Evolutionary conservation across 2,888 invertebrate genomes (phyloP).

Genomic region (Geotrupes spiniger): DNA sequence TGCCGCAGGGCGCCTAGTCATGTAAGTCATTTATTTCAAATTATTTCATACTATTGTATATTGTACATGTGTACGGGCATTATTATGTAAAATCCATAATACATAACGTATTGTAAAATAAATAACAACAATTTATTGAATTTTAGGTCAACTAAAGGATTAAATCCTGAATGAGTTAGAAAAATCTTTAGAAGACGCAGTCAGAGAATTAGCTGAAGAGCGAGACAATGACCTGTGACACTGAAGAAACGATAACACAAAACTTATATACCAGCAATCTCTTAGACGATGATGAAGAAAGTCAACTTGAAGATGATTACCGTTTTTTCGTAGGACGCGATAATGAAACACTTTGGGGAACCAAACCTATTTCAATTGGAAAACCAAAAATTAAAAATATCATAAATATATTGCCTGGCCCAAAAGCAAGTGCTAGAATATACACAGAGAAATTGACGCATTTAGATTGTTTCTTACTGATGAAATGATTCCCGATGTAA

Average conservation of each 20-base stretch:
- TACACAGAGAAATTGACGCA: too few species aligned
- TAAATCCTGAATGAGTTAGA: slow-evolving; percentile 13
- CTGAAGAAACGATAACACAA: slow-evolving; percentile 6
- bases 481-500: too few species aligned
- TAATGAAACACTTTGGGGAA: slow-evolving; percentile 16
- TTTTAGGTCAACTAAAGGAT: slow-evolving; percentile 13
- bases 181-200: slow-evolving; percentile 11
- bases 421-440: too few species aligned
- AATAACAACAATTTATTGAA: slow-evolving; percentile 9
- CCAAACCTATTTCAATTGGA: slow-evolving; percentile 16
- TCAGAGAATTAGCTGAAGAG: slow-evolving; percentile 8
- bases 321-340: slow-evolving; percentile 19
- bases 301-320: slow-evolving; percentile 16
- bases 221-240: slow-evolving; percentile 13
- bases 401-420: slow-evolving; percentile 22
- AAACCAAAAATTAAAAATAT: slow-evolving; percentile 14
- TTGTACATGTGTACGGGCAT: too few species aligned
- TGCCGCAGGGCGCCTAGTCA: too few species aligned
- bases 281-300: slow-evolving; percentile 16
- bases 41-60: too few species aligned
- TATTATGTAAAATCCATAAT: too few species aligned
- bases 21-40: too few species aligned
- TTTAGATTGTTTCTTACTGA: too few species aligned
- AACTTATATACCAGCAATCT: slow-evolving; percentile 16
- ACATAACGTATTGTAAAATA: too few species aligned